These are phyloP conservation scores for Oryzias sinensis DNA, from an alignment of 2,797 vertebrate genomes.

Conservation along the genomic window DNA sequence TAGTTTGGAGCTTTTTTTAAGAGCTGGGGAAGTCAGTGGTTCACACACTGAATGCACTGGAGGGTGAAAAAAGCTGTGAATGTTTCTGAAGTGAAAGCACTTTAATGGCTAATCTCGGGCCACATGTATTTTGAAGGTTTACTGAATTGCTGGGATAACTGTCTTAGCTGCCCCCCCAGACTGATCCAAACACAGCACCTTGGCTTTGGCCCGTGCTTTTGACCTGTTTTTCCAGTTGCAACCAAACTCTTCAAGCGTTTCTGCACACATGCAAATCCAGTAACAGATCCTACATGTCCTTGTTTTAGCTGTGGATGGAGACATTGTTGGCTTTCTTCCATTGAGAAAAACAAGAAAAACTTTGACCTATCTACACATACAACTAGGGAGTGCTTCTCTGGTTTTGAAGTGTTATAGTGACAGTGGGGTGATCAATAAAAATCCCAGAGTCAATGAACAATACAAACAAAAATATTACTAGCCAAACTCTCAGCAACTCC, in stretches of 20 bases:
- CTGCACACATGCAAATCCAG: slow-evolving; percentile 53
- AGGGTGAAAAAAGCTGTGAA: slow-evolving; percentile 12
- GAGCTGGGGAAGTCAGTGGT: slow-evolving; percentile 24
- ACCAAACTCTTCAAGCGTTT: slow-evolving; percentile 46
- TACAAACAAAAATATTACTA: slow-evolving; percentile 64
- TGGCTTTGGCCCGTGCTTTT: slow-evolving; percentile 8
- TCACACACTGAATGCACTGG: slow-evolving; percentile 13
- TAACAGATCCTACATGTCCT: slow-evolving; percentile 33
- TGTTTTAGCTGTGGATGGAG: slow-evolving; percentile 58
- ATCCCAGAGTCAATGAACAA: slow-evolving; percentile 73
- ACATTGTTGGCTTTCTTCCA: slow-evolving; percentile 68
- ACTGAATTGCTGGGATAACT: slow-evolving; percentile 6
- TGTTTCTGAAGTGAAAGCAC: slow-evolving; percentile 12
- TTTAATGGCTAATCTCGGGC: slow-evolving; percentile 14
- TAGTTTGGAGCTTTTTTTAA: slow-evolving; percentile 23
- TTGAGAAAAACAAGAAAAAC: slow-evolving; percentile 64
- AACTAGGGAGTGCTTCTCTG: slow-evolving; percentile 74
- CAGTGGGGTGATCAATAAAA: slow-evolving; percentile 64
- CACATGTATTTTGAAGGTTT: slow-evolving; percentile 22
- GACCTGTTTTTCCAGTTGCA: slow-evolving; percentile 26
- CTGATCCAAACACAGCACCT: slow-evolving; percentile 7
- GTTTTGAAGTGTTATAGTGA: slow-evolving; percentile 59
- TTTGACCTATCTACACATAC: slow-evolving; percentile 73
- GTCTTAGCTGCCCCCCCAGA: slow-evolving; percentile 10
- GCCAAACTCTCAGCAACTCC: slow-evolving; percentile 74